Evolutionary conservation across 2,888 invertebrate species (phyloP), one percentile per base, ranked within the genome.

Genomic region (Hypomecis punctinalis): DNA sequence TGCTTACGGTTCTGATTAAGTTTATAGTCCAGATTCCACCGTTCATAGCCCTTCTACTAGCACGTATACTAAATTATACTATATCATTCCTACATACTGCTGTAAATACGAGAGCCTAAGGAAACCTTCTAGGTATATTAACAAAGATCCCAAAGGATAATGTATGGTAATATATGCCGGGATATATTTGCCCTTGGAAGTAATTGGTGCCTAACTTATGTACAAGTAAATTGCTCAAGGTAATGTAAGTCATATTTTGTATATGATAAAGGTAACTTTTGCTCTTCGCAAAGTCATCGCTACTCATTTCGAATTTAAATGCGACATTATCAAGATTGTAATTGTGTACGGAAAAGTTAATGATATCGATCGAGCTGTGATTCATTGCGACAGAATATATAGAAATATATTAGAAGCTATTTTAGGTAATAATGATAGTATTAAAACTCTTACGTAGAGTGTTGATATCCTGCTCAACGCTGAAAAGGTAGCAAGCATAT

Each of bases 151-250:
- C 69, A 72, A 74, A 64, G 48, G 79, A 78, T 81, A 84, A 83
- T 81, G 59, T 78, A 84, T 83, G 81, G 76, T 80, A 84, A 85
- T 83, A 77, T 74, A 82, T 76, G 80, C 77, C 61, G 72, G 73
- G 70, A 73, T 63, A 62, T 74, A 73, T 74, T 63, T 76, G 69
- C 73, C 76, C 70, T 76, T 68, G 67, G 51, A 66, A 74, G 76
- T 78, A 76, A 80, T 80, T 80, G 78, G 74, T 56, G 47, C 49
- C 55, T 64, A 64, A 61, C 60, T 64, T 64, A 64, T 9, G 59
- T 23, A 23, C 23, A 3, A 23, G 23, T 56, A 43, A 43, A 57
- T 52, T 57, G 40, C 49, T 33, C 23, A n/a, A 51, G 46, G 37
- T 59, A 55, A 49, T 40, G 46, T 45, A 36, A 9, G 56, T 47